Conservation (phyloP, 2,113 vertebrate genomes). For the Pseudois nayaur region DNA sequence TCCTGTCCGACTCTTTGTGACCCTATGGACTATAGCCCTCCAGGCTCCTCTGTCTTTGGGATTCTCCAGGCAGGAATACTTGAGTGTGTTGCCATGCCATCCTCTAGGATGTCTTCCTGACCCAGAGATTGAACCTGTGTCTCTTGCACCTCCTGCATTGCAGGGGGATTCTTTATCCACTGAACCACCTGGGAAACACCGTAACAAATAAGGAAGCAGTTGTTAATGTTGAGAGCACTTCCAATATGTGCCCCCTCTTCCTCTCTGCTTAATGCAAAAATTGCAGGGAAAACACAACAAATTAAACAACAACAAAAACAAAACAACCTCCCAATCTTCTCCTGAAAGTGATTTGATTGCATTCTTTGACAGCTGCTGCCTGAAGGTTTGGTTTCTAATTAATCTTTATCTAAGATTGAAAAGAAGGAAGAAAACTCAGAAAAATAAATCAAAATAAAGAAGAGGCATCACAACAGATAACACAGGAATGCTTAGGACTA, state of each 20-base stretch:
- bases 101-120: not conserved
- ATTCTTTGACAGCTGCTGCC: not conserved
- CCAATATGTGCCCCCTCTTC: not conserved
- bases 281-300: not conserved
- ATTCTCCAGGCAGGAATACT: not conserved
- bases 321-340: not conserved
- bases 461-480: not conserved
- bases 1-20: not conserved
- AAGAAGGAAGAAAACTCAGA: not conserved
- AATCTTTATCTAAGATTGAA: not conserved
- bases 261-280: not conserved
- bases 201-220: not conserved
- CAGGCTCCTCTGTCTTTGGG: not conserved
- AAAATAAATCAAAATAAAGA: not conserved
- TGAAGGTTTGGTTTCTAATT: not conserved
- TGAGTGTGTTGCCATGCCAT: not conserved
- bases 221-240: not conserved
- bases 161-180: not conserved
- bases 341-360: not conserved
- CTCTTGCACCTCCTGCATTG: not conserved
- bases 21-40: not conserved
- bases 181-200: not conserved
- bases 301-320: too few relatives aligned
- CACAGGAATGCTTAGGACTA: not conserved
- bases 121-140: not conserved